phyloP scores from a whole-genome alignment of 2,888 invertebrate genomes.

The Ochropacha duplaris region DNA sequence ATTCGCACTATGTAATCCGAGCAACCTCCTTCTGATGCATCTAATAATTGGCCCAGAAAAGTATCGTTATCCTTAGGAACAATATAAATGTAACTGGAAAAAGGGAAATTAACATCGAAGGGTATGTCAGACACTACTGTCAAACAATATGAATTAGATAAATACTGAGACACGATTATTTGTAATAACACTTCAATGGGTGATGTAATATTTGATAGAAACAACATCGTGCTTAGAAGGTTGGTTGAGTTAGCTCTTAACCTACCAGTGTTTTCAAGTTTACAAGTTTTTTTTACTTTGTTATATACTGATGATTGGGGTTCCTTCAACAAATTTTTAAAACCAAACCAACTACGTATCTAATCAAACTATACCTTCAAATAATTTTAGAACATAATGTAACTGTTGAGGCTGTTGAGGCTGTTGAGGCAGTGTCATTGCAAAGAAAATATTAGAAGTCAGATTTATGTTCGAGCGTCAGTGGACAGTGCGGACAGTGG shows the following conservation, averaged over 20 bases:
- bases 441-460: no score
- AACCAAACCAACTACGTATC: neutral
- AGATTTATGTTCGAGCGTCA: no score
- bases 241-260: neutral
- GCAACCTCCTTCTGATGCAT: conserved; percentile 71
- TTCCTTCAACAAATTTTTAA: neutral
- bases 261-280: neutral
- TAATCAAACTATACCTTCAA: no score
- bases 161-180: conserved; percentile 50
- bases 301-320: neutral
- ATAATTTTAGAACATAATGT: no score
- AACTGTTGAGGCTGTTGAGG: no score
- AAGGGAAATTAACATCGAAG: conserved; percentile 34
- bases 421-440: no score
- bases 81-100: conserved; percentile 44
- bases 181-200: conserved; percentile 62
- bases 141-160: conserved; percentile 60
- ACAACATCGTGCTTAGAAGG: neutral
- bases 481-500: no score
- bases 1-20: conserved; percentile 71
- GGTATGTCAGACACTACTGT: conserved; percentile 54
- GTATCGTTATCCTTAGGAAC: conserved; percentile 34
- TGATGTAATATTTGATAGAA: conserved; percentile 13
- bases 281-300: neutral
- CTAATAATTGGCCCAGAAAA: conserved; percentile 44